Conservation (phyloP, 2,113 vertebrate genomes). For the Monarcha castaneiventris region DNA sequence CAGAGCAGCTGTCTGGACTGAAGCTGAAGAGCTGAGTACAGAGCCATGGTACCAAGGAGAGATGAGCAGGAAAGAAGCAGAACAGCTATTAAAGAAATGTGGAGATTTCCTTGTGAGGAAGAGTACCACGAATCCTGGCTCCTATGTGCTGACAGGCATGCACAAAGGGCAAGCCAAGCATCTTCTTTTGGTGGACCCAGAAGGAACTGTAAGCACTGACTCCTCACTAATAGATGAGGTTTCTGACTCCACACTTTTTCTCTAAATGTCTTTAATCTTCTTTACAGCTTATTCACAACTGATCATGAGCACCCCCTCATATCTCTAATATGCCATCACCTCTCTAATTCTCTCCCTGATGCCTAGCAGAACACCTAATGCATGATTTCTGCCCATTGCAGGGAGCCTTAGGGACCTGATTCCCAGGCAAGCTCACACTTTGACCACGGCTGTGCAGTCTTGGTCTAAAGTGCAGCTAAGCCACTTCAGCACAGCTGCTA, state of each 20-base stretch:
- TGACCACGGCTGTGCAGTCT: background rate
- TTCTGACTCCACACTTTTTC: background rate
- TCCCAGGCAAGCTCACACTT: background rate
- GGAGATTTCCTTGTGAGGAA: slow-evolving; percentile 96
- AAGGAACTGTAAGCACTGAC: slow-evolving; percentile 86
- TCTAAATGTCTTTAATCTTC: background rate
- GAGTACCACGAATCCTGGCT: slow-evolving; percentile 92
- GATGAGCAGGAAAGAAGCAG: slow-evolving; percentile 93
- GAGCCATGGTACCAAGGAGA: slow-evolving; percentile 92
- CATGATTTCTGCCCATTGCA: background rate
- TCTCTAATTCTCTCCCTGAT: background rate
- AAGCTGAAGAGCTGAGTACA: slow-evolving; percentile 81
- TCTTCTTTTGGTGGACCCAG: slow-evolving; percentile 92
- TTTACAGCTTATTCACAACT: background rate
- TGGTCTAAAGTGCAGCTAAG: background rate
- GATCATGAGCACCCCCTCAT: background rate
- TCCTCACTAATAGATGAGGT: background rate
- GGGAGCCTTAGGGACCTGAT: background rate
- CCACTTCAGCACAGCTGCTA: background rate
- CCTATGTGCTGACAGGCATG: slow-evolving; percentile 94
- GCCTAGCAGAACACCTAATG: background rate
- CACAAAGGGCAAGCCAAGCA: slow-evolving; percentile 93
- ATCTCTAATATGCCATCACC: background rate
- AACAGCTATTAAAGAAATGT: slow-evolving; percentile 86
- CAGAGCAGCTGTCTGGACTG: slow-evolving; percentile 71